Base-by-base conservation (phyloP, 2,888 invertebrate genomes). In the Automeris io region DNA sequence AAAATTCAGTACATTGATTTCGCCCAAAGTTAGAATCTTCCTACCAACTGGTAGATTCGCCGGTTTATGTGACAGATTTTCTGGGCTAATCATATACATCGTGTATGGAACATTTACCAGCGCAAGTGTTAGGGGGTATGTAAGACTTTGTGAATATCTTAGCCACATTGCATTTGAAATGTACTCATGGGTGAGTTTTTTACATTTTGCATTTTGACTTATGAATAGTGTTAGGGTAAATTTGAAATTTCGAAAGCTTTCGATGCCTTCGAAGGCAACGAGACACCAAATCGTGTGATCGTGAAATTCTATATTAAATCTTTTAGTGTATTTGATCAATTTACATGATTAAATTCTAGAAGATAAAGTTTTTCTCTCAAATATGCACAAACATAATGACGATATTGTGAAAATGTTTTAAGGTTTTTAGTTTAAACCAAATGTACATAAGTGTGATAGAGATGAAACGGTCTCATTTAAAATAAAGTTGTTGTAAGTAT, bases 401-500 rank as follows among this genome's bases (percentile, higher is more conserved):
- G 64, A 77, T 71, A 72, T 76, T 74, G 74, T 77, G 67, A 72
- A 73, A 76, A 29, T 75, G 68, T 80, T 76, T 78, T 69, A 71
- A 70, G 77, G 81, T 83, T 83, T 86, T 81, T 82, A 80, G n/a
- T 79, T 82, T 70, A 80, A 83, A 83, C 85, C 82, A 83, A 83
- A 80, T 85, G 85, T 86, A 85, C 82, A 86, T 85, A 83, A 77
- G 85, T 86, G 85, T 86, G 85, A 86, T 86, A 86, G 85, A 85
- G 85, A 86, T 81, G 82, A 74, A 81, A 82, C 72, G 73, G 85
- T 86, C 85, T 86, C 85, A 82, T 81, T 81, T 78, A 79, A 85
- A 85, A 83, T 82, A 82, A 85, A 85, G 65, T 82, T 81, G 81
- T 81, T 81, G 81, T 83, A 85, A 83, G 83, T 75, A 81, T 21